Conservation (phyloP, 2,113 vertebrate species). For the Neopipo cinnamomea region DNA sequence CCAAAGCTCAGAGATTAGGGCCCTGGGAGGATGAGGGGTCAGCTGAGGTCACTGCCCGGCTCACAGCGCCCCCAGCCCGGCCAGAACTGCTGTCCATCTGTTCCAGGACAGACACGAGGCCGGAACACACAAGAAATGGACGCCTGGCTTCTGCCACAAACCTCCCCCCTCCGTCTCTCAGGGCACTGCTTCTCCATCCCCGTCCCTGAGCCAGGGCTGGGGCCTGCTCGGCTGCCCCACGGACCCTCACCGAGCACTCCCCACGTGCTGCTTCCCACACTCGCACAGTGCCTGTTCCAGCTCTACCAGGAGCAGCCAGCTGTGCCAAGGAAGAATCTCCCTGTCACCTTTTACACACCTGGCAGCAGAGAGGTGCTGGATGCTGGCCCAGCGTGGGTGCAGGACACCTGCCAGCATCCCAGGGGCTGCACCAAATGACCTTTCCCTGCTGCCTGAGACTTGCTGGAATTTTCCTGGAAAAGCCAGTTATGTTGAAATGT, state of each 20-base stretch:
- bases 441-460: background rate
- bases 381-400: background rate
- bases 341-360: background rate
- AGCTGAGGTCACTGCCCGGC: background rate
- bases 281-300: accelerated
- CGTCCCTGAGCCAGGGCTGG: background rate
- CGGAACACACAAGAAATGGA: accelerated
- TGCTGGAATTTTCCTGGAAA: background rate
- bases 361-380: background rate
- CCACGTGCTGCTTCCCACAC: background rate
- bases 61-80: background rate
- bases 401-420: background rate
- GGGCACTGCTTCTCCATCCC: background rate
- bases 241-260: background rate
- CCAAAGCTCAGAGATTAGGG: accelerated
- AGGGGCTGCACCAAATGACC: background rate
- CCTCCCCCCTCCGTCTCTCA: background rate
- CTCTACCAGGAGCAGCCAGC: background rate
- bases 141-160: background rate
- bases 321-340: background rate
- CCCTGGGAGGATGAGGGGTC: background rate
- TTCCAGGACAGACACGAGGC: accelerated
- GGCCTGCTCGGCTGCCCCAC: accelerated
- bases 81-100: background rate
- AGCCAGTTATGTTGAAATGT: accelerated